A percentile compares a stretch with the other conserved stretches of the same genome.
Conservation (phyloP, 2,888 invertebrate genomes). For the Eupithecia centaureata region DNA sequence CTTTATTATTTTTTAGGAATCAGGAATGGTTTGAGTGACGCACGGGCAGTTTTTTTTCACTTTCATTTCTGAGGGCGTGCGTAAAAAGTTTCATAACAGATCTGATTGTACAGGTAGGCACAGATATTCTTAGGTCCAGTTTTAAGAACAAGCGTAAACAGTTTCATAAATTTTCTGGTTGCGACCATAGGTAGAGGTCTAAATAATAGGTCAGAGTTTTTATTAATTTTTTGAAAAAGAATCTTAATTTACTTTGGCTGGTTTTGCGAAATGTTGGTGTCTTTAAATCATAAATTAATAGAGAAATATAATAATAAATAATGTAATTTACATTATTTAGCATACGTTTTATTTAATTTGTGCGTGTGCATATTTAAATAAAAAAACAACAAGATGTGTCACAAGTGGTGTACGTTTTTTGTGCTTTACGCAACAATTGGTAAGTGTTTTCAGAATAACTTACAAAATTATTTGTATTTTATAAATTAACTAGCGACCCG, state of each 20-base stretch:
- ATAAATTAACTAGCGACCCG: background rate
- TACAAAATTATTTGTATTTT: background rate
- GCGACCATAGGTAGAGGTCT: background rate
- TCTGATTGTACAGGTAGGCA: background rate
- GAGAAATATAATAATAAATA: too few species aligned
- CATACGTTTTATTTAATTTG: background rate
- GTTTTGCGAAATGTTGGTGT: background rate
- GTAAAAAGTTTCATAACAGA: background rate
- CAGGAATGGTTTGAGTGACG: background rate
- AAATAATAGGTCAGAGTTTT: background rate
- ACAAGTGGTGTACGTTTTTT: background rate
- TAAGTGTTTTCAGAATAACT: background rate
- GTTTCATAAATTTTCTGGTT: background rate
- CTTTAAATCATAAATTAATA: too few species aligned
- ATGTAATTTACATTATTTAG: too few species aligned
- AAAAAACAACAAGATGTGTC: background rate
- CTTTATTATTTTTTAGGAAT: background rate
- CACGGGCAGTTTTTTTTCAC: background rate
- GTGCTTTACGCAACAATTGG: background rate
- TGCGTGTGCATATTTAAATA: background rate
- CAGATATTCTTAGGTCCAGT: background rate
- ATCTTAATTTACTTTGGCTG: too few species aligned
- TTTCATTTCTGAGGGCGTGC: background rate
- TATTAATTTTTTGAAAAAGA: background rate
- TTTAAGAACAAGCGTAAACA: background rate